Conservation (phyloP, 1,140 invertebrate species). For the Apis laboriosa region DNA sequence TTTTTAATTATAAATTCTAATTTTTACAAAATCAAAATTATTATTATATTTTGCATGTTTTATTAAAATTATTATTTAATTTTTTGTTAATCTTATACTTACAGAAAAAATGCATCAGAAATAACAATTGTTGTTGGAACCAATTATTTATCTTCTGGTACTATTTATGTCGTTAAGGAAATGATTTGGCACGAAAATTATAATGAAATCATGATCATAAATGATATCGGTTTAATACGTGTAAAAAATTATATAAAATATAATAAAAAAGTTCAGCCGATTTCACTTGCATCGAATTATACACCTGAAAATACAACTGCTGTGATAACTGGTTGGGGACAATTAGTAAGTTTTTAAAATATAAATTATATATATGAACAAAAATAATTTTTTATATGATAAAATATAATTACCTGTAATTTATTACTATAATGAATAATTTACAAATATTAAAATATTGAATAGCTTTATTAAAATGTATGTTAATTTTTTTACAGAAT, state of each 20-base stretch:
- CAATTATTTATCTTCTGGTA: constrained; percentile 50
- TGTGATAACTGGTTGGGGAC: constrained; percentile 81
- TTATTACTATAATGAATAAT: too few species aligned
- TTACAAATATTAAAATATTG: too few species aligned
- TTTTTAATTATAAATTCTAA: too few species aligned
- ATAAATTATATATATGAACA: background rate
- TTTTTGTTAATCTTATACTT: background rate
- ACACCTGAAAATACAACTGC: constrained; percentile 35
- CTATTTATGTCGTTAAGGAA: constrained; percentile 60
- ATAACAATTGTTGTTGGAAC: constrained; percentile 67
- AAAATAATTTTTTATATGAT: too few species aligned
- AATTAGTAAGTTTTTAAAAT: constrained; percentile 28
- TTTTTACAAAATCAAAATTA: too few species aligned
- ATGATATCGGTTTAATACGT: constrained; percentile 81
- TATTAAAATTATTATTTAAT: background rate
- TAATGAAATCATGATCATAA: constrained; percentile 52
- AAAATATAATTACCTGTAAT: too few species aligned
- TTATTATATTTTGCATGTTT: too few species aligned
- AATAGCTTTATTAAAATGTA: too few species aligned
- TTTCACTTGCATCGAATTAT: constrained; percentile 47
- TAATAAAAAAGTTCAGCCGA: constrained; percentile 70
- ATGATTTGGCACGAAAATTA: constrained; percentile 75
- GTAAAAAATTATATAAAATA: constrained; percentile 69
- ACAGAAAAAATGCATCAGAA: too few species aligned
- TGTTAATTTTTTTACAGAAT: constrained; percentile 40